phyloP scores from a whole-genome alignment of 2,113 vertebrate species.

The Heptranchias perlo region DNA sequence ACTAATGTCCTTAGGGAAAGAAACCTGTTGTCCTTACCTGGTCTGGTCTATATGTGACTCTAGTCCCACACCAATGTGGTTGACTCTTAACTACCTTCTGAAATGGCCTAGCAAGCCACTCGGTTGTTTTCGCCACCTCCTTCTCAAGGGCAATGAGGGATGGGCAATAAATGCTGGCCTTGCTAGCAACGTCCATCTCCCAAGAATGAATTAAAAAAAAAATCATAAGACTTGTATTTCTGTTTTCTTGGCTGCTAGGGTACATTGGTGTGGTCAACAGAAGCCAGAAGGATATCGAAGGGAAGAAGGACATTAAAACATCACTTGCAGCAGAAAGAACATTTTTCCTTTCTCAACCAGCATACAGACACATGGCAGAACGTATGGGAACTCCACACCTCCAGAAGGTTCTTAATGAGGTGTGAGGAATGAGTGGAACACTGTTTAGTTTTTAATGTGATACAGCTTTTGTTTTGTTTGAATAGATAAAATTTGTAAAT shows the following conservation, averaged over 20 bases:
- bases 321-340: constrained; percentile 66
- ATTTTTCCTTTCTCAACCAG: constrained; percentile 59
- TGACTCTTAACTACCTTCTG: neutral
- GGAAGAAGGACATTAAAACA: constrained; percentile 70
- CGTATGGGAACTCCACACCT: constrained; percentile 70
- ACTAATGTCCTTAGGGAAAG: too few species aligned
- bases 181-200: neutral
- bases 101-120: neutral
- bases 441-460: neutral
- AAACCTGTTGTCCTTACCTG: neutral
- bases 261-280: constrained; percentile 77
- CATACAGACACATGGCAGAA: constrained; percentile 71
- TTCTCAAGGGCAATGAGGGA: neutral
- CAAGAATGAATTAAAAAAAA: neutral
- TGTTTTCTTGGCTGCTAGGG: constrained; percentile 52
- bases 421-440: constrained; percentile 36
- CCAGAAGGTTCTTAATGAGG: constrained; percentile 70
- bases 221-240: neutral
- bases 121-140: neutral
- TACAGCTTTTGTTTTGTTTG: neutral
- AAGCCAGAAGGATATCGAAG: constrained; percentile 79
- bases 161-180: neutral
- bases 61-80: neutral
- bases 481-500: neutral
- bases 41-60: neutral